Percentiles rank a stretch among this genome's conserved stretches.
Conservation (phyloP, 2,888 invertebrate genomes). For the Dexiosoma caninum region DNA sequence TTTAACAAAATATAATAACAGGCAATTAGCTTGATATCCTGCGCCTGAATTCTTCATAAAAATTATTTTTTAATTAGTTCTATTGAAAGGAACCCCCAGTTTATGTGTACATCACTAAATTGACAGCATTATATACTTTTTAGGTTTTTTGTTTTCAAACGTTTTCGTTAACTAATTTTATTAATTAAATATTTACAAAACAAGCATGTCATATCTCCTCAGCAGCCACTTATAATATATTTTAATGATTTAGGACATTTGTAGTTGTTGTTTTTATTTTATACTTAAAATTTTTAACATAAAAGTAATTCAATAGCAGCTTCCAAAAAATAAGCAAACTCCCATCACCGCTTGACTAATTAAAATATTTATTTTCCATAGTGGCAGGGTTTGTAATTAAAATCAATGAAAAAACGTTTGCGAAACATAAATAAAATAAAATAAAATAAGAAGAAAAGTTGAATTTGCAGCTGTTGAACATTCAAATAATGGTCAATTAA, state of each 20-base stretch:
- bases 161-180: slow-evolving; percentile 67
- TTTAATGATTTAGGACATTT: slow-evolving; percentile 25
- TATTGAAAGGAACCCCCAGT: no score
- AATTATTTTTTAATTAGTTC: no score
- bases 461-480: slow-evolving; percentile 3
- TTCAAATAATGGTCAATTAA: slow-evolving; percentile 29
- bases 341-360: slow-evolving; percentile 1
- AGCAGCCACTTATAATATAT: slow-evolving; percentile 13
- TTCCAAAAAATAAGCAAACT: not conserved
- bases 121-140: no score
- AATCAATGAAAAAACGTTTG: slow-evolving; percentile 31
- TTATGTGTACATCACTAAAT: not conserved
- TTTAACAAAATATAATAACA: no score
- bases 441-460: not conserved
- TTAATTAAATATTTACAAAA: slow-evolving; percentile 72
- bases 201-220: slow-evolving; percentile 1
- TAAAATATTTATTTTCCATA: slow-evolving; percentile 31
- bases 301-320: not conserved
- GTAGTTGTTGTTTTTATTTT: not conserved
- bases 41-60: no score
- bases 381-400: slow-evolving; percentile 20
- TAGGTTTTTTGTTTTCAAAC: not conserved
- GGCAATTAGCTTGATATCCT: no score
- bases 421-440: slow-evolving; percentile 25
- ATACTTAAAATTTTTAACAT: not conserved